phyloP scores from a whole-genome alignment of 2,888 invertebrate species.

The Clanis bilineata region DNA sequence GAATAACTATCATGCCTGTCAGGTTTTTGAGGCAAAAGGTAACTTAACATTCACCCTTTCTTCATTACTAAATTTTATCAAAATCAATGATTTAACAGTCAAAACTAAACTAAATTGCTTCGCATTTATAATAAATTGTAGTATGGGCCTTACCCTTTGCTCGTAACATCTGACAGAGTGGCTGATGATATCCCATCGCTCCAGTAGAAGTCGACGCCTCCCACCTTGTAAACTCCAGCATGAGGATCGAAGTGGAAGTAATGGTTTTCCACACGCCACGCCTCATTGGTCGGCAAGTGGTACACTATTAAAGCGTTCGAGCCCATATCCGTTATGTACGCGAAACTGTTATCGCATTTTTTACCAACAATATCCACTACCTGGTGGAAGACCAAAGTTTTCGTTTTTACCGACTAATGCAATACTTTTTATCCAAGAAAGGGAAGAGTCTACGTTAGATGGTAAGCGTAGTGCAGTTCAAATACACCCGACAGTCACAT shows the following conservation, averaged over 20 bases:
- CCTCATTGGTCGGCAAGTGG: conserved; percentile 83
- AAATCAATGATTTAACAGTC: too few relatives aligned
- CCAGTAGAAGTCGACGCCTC: conserved; percentile 90
- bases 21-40: too few relatives aligned
- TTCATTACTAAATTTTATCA: too few relatives aligned
- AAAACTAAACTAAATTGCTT: too few relatives aligned
- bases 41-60: too few relatives aligned
- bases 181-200: conserved; percentile 89
- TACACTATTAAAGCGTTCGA: conserved; percentile 89
- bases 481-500: too few relatives aligned
- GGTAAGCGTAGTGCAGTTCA: too few relatives aligned
- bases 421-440: neutral
- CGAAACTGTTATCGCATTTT: conserved; percentile 84
- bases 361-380: conserved; percentile 84
- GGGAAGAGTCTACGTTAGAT: too few relatives aligned
- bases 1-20: too few relatives aligned
- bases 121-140: conserved; percentile 17
- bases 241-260: conserved; percentile 90
- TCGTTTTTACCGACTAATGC: neutral
- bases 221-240: conserved; percentile 86
- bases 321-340: conserved; percentile 89
- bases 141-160: conserved; percentile 58
- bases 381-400: too few relatives aligned
- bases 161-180: conserved; percentile 79
- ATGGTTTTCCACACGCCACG: conserved; percentile 89